phyloP scores from a whole-genome alignment of 1,140 invertebrate species.

The Pteromalus puparum region DNA sequence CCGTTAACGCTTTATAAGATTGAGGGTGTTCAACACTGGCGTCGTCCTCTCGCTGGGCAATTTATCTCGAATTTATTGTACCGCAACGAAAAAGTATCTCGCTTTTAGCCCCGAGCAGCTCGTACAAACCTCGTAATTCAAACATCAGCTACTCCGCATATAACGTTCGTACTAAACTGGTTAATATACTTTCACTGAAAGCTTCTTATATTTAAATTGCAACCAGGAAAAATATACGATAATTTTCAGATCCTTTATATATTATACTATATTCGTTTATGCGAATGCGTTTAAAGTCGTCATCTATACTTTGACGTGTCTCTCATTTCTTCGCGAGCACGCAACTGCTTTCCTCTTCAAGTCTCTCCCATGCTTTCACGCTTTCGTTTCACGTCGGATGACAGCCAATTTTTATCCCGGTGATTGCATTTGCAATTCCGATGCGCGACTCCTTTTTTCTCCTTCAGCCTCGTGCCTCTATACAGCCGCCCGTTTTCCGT shows the following conservation, averaged over 20 bases:
- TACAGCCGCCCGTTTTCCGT: not conserved
- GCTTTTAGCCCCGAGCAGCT: slow-evolving; percentile 17
- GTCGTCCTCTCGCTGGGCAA: slow-evolving; percentile 5
- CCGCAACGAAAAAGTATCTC: slow-evolving; percentile 10
- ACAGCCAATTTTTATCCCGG: slow-evolving; percentile 74
- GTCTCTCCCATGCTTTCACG: slow-evolving; percentile 39
- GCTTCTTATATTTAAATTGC: too few relatives aligned
- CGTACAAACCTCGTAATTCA: slow-evolving; percentile 28
- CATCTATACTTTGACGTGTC: not conserved
- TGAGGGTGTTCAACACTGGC: not conserved
- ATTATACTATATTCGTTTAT: too few relatives aligned
- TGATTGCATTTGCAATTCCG: slow-evolving; percentile 75
- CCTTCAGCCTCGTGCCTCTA: not conserved
- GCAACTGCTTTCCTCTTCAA: slow-evolving; percentile 25
- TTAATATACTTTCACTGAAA: too few relatives aligned
- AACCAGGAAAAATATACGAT: too few relatives aligned
- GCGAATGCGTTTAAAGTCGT: not conserved
- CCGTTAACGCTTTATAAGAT: slow-evolving; percentile 5
- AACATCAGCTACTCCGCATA: not conserved
- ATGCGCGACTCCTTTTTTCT: slow-evolving; percentile 57
- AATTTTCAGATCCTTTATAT: too few relatives aligned
- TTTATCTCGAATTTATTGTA: slow-evolving; percentile 41
- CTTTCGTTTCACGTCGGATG: slow-evolving; percentile 66
- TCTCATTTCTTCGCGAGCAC: slow-evolving; percentile 4
- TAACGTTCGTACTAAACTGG: too few relatives aligned